These are phyloP conservation scores for Neotoxoptera formosana DNA, from an alignment of 1,140 invertebrate genomes.

Conservation along the genomic window DNA sequence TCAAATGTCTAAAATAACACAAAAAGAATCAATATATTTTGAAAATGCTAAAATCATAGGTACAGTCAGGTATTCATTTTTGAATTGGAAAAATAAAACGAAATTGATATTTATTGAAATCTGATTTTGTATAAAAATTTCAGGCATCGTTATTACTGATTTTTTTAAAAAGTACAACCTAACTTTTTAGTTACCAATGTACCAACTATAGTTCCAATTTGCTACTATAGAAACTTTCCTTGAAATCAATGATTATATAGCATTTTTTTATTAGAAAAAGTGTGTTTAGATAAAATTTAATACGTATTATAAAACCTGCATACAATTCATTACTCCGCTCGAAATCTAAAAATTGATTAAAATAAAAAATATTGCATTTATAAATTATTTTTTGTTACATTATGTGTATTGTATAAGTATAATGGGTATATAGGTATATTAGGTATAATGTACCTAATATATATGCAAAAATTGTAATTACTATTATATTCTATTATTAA, in stretches of 20 bases:
- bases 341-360: neutral
- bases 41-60: neutral
- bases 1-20: no score
- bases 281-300: neutral
- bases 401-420: no score
- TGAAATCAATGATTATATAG: neutral
- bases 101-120: no score
- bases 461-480: no score
- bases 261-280: neutral
- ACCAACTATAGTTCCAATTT: neutral
- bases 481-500: no score
- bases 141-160: neutral
- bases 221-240: neutral
- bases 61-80: neutral
- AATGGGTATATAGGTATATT: no score
- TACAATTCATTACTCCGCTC: neutral
- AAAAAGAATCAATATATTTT: no score
- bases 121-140: no score
- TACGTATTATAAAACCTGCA: neutral
- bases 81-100: neutral
- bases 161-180: no score
- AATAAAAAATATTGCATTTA: neutral
- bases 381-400: neutral
- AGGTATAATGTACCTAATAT: no score
- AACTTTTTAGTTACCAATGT: neutral